Evolutionary conservation across 2,797 vertebrate genomes (phyloP).

Genomic region (Alcedo quadribrachys): DNA sequence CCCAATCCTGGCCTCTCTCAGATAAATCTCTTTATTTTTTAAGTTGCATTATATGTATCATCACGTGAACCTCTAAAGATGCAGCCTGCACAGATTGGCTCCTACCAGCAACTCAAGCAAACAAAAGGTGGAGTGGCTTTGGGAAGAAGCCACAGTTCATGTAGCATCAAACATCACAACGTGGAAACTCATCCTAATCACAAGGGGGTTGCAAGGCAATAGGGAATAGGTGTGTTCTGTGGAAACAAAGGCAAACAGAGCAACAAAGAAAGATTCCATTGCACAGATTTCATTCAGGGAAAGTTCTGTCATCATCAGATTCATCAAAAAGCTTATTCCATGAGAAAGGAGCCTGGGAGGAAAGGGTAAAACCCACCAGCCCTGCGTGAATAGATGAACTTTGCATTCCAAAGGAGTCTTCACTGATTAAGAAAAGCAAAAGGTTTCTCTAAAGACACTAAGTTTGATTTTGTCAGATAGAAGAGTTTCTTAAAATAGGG

Average conservation of each 20-base stretch:
- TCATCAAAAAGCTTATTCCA: slow-evolving; percentile 11
- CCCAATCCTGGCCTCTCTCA: slow-evolving; percentile 51
- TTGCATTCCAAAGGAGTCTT: slow-evolving; percentile 46
- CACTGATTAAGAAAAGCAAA: slow-evolving; percentile 50
- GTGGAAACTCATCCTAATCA: slow-evolving; percentile 55
- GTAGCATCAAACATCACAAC: slow-evolving; percentile 8
- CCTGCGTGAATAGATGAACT: slow-evolving; percentile 63
- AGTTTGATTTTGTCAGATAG: slow-evolving; percentile 62
- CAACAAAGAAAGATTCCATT: slow-evolving; percentile 33
- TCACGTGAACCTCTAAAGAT: background rate
- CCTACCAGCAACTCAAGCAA: slow-evolving; percentile 32
- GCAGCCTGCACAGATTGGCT: slow-evolving; percentile 44
- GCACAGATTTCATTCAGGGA: slow-evolving; percentile 58
- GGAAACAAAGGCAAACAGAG: slow-evolving; percentile 55
- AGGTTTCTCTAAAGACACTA: slow-evolving; percentile 61
- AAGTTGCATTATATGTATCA: background rate
- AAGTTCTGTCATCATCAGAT: slow-evolving; percentile 1
- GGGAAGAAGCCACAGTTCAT: slow-evolving; percentile 3
- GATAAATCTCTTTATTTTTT: background rate
- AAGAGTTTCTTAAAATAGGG: slow-evolving; percentile 74
- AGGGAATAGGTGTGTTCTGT: slow-evolving; percentile 28
- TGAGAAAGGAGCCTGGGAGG: background rate
- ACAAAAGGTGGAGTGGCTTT: slow-evolving; percentile 21
- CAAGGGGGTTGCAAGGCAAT: slow-evolving; percentile 46
- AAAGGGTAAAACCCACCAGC: slow-evolving; percentile 55